Conservation (phyloP, 2,888 invertebrate genomes). For the Dynastes grantii region DNA sequence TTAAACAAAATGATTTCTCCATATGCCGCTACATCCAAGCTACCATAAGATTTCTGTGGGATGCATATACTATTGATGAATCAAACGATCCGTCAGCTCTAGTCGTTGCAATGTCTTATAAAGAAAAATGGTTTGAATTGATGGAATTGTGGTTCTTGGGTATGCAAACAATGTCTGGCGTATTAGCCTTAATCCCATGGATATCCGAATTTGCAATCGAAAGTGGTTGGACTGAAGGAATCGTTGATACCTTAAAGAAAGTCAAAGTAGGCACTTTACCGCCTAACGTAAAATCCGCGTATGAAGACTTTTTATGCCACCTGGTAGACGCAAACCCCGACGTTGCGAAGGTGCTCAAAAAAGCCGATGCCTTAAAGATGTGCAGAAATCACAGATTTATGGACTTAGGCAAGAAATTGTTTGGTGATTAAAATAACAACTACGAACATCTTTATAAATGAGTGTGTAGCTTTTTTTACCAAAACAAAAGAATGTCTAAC, state of each 20-base stretch:
- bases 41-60: slow-evolving; percentile 93
- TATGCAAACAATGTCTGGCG: slow-evolving; percentile 92
- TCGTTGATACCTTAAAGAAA: slow-evolving; percentile 85
- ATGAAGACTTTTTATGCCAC: slow-evolving; percentile 91
- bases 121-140: slow-evolving; percentile 91
- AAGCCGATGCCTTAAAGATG: slow-evolving; percentile 86
- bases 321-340: slow-evolving; percentile 86
- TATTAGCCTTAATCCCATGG: slow-evolving; percentile 88
- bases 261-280: slow-evolving; percentile 88
- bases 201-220: slow-evolving; percentile 92
- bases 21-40: slow-evolving; percentile 92
- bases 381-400: slow-evolving; percentile 91
- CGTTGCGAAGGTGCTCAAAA: slow-evolving; percentile 84
- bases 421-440: slow-evolving; percentile 80
- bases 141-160: slow-evolving; percentile 95
- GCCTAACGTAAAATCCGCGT: slow-evolving; percentile 89
- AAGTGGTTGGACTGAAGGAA: slow-evolving; percentile 95
- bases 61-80: slow-evolving; percentile 92
- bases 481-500: slow-evolving; percentile 31
- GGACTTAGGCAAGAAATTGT: slow-evolving; percentile 90
- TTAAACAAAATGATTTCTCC: slow-evolving; percentile 91
- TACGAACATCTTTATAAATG: slow-evolving; percentile 8
- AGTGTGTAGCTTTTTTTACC: slow-evolving; percentile 48
- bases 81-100: slow-evolving; percentile 87
- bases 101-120: slow-evolving; percentile 89